Evolutionary conservation across 2,113 vertebrate species (phyloP).

Genomic region (Labrus mixtus): DNA sequence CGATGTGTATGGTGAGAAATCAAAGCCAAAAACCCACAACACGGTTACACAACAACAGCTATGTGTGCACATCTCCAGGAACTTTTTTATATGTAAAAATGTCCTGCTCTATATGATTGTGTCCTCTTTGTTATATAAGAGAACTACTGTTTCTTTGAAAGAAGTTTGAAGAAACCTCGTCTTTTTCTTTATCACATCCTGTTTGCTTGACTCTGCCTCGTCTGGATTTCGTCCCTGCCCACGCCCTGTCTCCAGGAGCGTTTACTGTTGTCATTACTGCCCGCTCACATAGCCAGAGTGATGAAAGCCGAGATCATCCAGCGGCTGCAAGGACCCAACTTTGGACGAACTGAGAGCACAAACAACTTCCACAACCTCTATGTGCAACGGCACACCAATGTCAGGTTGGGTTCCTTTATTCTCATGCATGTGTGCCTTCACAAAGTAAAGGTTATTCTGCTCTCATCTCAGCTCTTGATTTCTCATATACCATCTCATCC

Average conservation of each 20-base stretch:
- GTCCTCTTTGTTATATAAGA: too few relatives aligned
- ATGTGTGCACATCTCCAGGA: neutral
- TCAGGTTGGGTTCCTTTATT: slow-evolving; percentile 85
- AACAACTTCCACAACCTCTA: slow-evolving; percentile 99
- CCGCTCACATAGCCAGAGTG: slow-evolving; percentile 96
- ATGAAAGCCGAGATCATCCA: slow-evolving; percentile 99
- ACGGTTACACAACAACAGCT: slow-evolving; percentile 43
- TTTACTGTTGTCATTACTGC: slow-evolving; percentile 92
- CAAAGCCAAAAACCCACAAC: slow-evolving; percentile 36
- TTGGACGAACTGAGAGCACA: slow-evolving; percentile 93
- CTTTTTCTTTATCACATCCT: neutral
- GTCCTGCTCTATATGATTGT: too few relatives aligned
- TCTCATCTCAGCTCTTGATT: slow-evolving; percentile 35
- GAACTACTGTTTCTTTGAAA: too few relatives aligned
- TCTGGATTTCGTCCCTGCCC: neutral
- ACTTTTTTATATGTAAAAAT: neutral
- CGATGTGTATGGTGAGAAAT: slow-evolving; percentile 38
- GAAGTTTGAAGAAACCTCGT: too few relatives aligned
- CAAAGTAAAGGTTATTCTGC: slow-evolving; percentile 27
- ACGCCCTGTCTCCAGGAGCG: slow-evolving; percentile 86
- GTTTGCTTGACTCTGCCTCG: neutral
- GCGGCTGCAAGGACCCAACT: slow-evolving; percentile 95
- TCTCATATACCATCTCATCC: slow-evolving; percentile 4
- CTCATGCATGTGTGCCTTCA: neutral
- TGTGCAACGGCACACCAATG: slow-evolving; percentile 97